phyloP scores from a whole-genome alignment of 2,888 invertebrate species.

The Scelioninae gen. 2 region DNA sequence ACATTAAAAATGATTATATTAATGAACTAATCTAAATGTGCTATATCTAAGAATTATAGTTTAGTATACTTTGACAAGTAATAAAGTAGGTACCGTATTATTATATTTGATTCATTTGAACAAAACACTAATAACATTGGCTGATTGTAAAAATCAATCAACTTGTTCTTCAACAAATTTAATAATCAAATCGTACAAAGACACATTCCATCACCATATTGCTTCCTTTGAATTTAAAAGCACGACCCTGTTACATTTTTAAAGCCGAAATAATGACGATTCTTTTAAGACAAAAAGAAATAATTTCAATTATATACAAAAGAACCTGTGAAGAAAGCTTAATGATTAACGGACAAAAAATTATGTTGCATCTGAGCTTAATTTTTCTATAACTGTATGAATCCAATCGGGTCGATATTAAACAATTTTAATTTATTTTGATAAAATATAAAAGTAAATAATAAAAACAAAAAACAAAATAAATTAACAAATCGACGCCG shows the following conservation, averaged over 20 bases:
- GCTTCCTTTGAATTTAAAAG: slow-evolving; percentile 45
- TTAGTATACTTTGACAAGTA: slow-evolving; percentile 75
- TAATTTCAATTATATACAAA: slow-evolving; percentile 39
- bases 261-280: slow-evolving; percentile 34
- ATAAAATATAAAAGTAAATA: slow-evolving; percentile 53
- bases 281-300: slow-evolving; percentile 11
- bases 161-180: slow-evolving; percentile 36
- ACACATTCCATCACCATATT: slow-evolving; percentile 70
- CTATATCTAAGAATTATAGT: slow-evolving; percentile 68
- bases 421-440: slow-evolving; percentile 18
- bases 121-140: slow-evolving; percentile 57
- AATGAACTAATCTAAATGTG: slow-evolving; percentile 49
- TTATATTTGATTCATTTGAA: slow-evolving; percentile 61
- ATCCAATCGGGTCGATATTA: slow-evolving; percentile 21
- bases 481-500: slow-evolving; percentile 63
- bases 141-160: slow-evolving; percentile 62
- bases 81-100: slow-evolving; percentile 74
- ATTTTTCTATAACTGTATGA: background rate
- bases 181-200: slow-evolving; percentile 52
- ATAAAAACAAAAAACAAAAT: slow-evolving; percentile 42
- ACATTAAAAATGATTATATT: slow-evolving; percentile 23
- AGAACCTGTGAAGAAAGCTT: slow-evolving; percentile 36
- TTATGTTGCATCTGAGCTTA: background rate
- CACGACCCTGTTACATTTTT: slow-evolving; percentile 39
- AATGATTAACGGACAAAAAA: slow-evolving; percentile 25